Percentiles rank a stretch among this genome's conserved stretches.
Conservation (phyloP, 2,113 vertebrate species). For the Tricholaema leucomelas region DNA sequence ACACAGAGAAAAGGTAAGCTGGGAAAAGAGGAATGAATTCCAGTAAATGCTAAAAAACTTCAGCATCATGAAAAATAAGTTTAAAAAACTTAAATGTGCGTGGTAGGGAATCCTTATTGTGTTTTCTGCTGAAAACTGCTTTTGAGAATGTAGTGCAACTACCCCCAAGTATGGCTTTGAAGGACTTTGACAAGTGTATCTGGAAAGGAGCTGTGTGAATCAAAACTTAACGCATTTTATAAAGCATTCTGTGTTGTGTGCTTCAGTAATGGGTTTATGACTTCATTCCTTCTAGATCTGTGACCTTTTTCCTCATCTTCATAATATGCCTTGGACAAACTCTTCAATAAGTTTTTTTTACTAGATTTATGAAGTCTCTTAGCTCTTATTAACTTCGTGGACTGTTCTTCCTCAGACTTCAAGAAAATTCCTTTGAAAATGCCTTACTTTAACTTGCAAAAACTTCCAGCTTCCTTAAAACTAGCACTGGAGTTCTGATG, state of each 20-base stretch:
- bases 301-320: not conserved
- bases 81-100: not conserved
- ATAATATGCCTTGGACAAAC: not conserved
- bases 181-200: not conserved
- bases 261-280: not conserved
- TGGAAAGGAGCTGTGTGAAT: not conserved
- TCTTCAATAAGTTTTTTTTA: not conserved
- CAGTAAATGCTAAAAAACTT: not conserved
- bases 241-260: not conserved
- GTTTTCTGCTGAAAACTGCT: not conserved
- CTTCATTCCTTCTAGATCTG: not conserved
- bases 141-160: not conserved
- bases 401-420: not conserved
- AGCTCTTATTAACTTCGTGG: not conserved
- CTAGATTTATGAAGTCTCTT: not conserved
- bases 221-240: not conserved
- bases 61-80: not conserved
- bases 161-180: not conserved
- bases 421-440: not conserved
- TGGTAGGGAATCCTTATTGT: not conserved
- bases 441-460: not conserved
- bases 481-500: not conserved
- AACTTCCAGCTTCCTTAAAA: not conserved
- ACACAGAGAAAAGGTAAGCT: not conserved
- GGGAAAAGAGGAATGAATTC: not conserved